phyloP scores from a whole-genome alignment of 2,888 invertebrate species.

The Apamea epomidion region DNA sequence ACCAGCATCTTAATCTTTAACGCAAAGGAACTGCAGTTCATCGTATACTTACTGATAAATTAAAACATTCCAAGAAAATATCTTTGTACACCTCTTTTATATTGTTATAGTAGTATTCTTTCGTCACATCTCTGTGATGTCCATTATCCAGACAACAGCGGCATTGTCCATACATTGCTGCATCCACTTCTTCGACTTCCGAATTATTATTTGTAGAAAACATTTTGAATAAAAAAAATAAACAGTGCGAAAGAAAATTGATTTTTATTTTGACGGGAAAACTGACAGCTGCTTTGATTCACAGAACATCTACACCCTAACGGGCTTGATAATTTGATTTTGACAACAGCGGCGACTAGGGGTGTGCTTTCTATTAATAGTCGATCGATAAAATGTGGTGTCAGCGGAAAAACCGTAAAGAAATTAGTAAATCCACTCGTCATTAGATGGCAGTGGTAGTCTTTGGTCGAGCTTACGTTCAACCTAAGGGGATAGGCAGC shows the following conservation, averaged over 20 bases:
- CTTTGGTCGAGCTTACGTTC: neutral
- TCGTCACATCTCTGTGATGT: conserved; percentile 75
- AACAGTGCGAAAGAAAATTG: conserved; percentile 35
- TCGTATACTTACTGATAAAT: conserved; percentile 78
- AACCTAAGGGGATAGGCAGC: neutral
- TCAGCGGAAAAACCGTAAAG: conserved; percentile 10
- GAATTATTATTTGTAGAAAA: conserved; percentile 8
- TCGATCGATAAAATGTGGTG: neutral
- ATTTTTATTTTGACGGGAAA: neutral
- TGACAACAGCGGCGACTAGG: conserved; percentile 12
- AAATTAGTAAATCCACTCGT: conserved; percentile 12
- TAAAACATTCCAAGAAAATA: conserved; percentile 79
- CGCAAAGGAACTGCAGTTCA: neutral
- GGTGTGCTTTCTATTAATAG: conserved; percentile 4
- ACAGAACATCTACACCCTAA: too few relatives aligned
- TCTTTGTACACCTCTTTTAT: conserved; percentile 77
- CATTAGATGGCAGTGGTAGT: conserved; percentile 24
- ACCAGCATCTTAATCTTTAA: neutral
- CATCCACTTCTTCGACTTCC: conserved; percentile 53
- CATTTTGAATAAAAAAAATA: conserved; percentile 21
- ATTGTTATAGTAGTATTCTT: conserved; percentile 74
- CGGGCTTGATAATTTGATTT: too few relatives aligned
- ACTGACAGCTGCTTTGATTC: neutral
- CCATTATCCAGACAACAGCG: conserved; percentile 79
- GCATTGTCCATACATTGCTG: conserved; percentile 73